Evolutionary conservation across 2,888 invertebrate species (phyloP).

Genomic region (Nudaria mundana): DNA sequence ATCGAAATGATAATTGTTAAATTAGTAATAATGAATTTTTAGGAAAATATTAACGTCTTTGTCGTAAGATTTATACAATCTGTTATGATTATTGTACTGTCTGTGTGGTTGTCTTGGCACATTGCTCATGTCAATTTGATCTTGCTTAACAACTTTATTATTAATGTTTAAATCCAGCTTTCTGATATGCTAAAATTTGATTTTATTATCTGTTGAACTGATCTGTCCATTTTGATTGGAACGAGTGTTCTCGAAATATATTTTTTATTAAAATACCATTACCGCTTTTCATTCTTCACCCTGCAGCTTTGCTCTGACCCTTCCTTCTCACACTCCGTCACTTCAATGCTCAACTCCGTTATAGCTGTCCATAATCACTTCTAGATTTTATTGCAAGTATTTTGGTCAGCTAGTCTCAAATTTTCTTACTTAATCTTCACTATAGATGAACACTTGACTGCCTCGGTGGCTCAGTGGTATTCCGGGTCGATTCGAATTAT

Average conservation of each 20-base stretch:
- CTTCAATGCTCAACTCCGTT: slow-evolving; percentile 14
- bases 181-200: slow-evolving; percentile 48
- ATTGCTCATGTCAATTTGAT: slow-evolving; percentile 59
- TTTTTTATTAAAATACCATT: slow-evolving; percentile 71
- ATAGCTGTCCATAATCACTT: slow-evolving; percentile 21
- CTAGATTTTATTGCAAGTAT: slow-evolving; percentile 23
- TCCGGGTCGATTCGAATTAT: no score
- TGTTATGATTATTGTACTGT: slow-evolving; percentile 15
- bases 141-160: slow-evolving; percentile 31
- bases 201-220: slow-evolving; percentile 59
- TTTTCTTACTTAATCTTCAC: slow-evolving; percentile 6
- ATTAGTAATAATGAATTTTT: slow-evolving; percentile 36
- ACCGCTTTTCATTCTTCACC: slow-evolving; percentile 75
- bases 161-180: slow-evolving; percentile 72
- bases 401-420: slow-evolving; percentile 24
- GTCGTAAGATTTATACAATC: slow-evolving; percentile 31
- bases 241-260: slow-evolving; percentile 71
- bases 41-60: slow-evolving; percentile 44
- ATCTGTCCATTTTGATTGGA: slow-evolving; percentile 74
- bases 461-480: no score
- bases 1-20: slow-evolving; percentile 45
- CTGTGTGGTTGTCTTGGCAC: slow-evolving; percentile 43
- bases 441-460: no score
- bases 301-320: slow-evolving; percentile 54
- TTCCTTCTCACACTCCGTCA: slow-evolving; percentile 34